Conservation (phyloP, 2,888 invertebrate species). For the Octonoba sinensis region DNA sequence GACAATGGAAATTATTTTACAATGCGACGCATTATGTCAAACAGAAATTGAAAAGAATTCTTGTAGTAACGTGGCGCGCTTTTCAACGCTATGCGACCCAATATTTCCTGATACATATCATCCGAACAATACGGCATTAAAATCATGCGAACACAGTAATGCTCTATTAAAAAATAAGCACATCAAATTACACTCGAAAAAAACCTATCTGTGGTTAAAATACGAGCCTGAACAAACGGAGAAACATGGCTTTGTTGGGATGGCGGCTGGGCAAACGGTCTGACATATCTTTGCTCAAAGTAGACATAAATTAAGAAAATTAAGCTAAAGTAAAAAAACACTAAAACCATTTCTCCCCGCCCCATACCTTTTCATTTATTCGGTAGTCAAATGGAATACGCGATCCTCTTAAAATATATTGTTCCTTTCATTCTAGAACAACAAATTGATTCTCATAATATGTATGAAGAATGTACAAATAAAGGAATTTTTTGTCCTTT, state of each 20-base stretch:
- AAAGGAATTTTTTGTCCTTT: not conserved
- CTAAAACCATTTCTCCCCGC: slow-evolving; percentile 1
- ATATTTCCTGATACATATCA: not conserved
- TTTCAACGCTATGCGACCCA: too few species aligned
- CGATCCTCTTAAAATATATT: slow-evolving; percentile 28
- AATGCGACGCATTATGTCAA: too few species aligned
- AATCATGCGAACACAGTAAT: slow-evolving; percentile 44
- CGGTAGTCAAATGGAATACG: slow-evolving; percentile 2
- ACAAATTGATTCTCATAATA: slow-evolving; percentile 5
- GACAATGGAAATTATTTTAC: too few species aligned
- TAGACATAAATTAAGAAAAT: slow-evolving; percentile 59
- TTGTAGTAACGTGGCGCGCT: too few species aligned
- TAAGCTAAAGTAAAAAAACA: slow-evolving; percentile 49
- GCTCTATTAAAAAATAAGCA: slow-evolving; percentile 52
- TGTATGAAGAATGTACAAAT: too few species aligned
- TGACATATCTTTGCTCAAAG: slow-evolving; percentile 23
- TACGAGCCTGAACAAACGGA: slow-evolving; percentile 6
- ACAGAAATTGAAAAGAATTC: too few species aligned
- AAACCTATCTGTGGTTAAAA: slow-evolving; percentile 41
- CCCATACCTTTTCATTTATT: too few species aligned
- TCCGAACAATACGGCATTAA: slow-evolving; percentile 44
- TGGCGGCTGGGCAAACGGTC: slow-evolving; percentile 36
- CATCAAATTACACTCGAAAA: slow-evolving; percentile 20
- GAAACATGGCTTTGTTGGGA: not conserved
- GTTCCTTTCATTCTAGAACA: slow-evolving; percentile 46